Conservation (phyloP, 2,888 invertebrate genomes). For the Anaspis maculata region DNA sequence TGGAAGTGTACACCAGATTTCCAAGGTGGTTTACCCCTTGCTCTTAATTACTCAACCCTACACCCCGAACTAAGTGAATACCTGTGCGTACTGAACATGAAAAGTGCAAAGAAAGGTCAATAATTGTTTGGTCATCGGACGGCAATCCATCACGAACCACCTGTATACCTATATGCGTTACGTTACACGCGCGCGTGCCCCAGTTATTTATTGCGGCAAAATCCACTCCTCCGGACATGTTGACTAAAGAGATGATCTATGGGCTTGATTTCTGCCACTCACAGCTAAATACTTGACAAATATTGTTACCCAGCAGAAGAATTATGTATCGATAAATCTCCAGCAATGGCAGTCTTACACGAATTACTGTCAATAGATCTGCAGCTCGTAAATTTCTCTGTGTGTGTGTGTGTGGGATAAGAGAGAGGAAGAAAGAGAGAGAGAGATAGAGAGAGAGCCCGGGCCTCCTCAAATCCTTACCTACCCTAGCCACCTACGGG, state of each 20-base stretch:
- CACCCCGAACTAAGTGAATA: too few relatives aligned
- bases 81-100: too few relatives aligned
- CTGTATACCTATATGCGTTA: constrained; percentile 33
- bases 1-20: too few relatives aligned
- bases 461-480: too few relatives aligned
- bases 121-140: constrained; percentile 37
- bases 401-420: too few relatives aligned
- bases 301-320: constrained; percentile 41
- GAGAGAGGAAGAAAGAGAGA: too few relatives aligned
- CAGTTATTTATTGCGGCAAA: constrained; percentile 35
- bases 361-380: constrained; percentile 41
- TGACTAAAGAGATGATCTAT: constrained; percentile 41
- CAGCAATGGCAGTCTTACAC: constrained; percentile 37
- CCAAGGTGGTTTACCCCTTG: too few relatives aligned
- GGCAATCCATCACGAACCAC: constrained; percentile 41
- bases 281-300: constrained; percentile 38
- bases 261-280: constrained; percentile 38
- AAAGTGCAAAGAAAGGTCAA: constrained; percentile 30
- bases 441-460: too few relatives aligned
- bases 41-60: too few relatives aligned
- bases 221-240: constrained; percentile 37
- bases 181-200: constrained; percentile 28
- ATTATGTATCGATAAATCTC: constrained; percentile 43
- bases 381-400: constrained; percentile 33
- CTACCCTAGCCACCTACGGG: too few relatives aligned